Evolutionary conservation across 2,797 vertebrate species (phyloP), one percentile per base, ranked within the genome.

Genomic region (Spatula versicolor): DNA sequence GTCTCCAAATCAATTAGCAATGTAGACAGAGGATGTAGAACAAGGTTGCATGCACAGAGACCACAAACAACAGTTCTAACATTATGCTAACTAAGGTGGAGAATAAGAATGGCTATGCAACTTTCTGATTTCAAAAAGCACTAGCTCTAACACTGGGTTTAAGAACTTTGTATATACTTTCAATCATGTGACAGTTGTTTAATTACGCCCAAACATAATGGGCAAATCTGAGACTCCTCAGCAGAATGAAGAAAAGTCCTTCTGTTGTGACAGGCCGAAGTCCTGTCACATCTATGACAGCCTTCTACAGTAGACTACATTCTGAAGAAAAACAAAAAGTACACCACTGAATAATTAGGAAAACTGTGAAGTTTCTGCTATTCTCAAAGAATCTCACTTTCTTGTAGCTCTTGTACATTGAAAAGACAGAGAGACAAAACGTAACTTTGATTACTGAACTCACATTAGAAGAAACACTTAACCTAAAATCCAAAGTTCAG

Each of bases 381-480:
- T 52, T 80, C 41, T 52, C 17, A 31, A 84, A 55, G 17, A 55
- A 48, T 39, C 23, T 10, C 9, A 14, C 37, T 58, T 73, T 63
- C 25, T 21, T 19, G 20, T 72, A 67, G 48, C 13, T 67, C 33
- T 75, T 50, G 25, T 10, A 28, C 33, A 43, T 21, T 35, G 23
- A 81, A 46, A 69, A 69, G 46, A 46, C 21, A 45, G 31, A 80
- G 20, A 39, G 33, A 46, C 18, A 59, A 76, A 63, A 46, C 14
- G 2, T 14, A 21, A 35, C 28, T 63, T 58, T 33, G 54, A 43
- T 77, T 87, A 66, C 43, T 72, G 48, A 37, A 46, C 48, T 52
- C 3, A 0, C 41, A 35, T 2, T 11, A 58, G 25, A 60, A n/a
- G 3, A 20, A 88, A 55, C 2, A 59, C 35, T 73, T 62, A 41